phyloP scores from a whole-genome alignment of 2,113 vertebrate genomes.

The Cyphomyrus discorhynchus region DNA sequence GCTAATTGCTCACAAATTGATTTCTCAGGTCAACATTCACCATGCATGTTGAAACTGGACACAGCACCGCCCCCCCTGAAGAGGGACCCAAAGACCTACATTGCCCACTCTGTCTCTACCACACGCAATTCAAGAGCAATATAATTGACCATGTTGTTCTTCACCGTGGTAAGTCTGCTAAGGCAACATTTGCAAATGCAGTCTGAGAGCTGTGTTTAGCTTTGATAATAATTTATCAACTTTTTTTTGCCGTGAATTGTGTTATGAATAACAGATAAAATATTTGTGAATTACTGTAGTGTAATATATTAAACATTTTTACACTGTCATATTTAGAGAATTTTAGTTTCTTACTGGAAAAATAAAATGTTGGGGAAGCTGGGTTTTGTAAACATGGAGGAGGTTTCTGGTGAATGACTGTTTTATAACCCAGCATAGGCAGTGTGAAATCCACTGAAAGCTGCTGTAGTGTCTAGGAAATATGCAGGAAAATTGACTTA shows the following conservation, averaged over 20 bases:
- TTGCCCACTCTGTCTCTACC: conserved; percentile 95
- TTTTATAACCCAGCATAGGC: neutral
- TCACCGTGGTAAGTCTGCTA: conserved; percentile 77
- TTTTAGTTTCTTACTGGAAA: neutral
- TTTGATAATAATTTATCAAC: neutral
- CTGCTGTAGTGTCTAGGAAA: neutral
- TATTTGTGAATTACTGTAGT: neutral
- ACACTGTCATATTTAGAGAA: neutral
- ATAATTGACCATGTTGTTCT: conserved; percentile 98
- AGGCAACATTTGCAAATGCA: neutral
- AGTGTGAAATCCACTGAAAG: neutral
- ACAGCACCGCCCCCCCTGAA: conserved; percentile 69
- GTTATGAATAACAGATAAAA: neutral
- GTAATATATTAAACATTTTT: neutral
- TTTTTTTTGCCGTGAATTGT: neutral
- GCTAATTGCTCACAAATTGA: neutral
- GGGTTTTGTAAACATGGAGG: neutral
- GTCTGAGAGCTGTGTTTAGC: neutral
- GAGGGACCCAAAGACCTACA: conserved; percentile 87
- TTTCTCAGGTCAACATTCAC: conserved; percentile 82
- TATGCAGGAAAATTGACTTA: neutral
- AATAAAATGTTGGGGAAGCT: neutral
- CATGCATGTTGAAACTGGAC: conserved; percentile 90
- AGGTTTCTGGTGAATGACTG: neutral
- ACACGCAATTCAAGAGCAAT: conserved; percentile 96